These are phyloP conservation scores for Trichopria drosophilae DNA, from an alignment of 2,888 invertebrate species.

Conservation along the genomic window DNA sequence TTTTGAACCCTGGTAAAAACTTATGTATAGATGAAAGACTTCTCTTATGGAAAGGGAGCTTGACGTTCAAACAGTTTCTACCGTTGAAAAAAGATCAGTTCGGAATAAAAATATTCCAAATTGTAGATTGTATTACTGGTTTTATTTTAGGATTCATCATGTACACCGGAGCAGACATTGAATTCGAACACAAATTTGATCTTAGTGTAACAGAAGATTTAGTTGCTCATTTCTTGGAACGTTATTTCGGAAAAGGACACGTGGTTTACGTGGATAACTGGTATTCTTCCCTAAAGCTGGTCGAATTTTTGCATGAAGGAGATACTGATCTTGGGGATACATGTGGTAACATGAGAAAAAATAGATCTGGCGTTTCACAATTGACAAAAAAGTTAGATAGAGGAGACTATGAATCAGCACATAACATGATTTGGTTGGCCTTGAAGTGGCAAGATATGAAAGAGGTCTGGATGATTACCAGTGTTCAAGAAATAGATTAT, in stretches of 20 bases:
- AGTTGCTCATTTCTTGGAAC: constrained; percentile 7
- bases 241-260: constrained; percentile 7
- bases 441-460: constrained; percentile 24
- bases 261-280: constrained; percentile 22
- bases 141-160: constrained; percentile 12
- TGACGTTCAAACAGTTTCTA: constrained; percentile 22
- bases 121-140: constrained; percentile 6
- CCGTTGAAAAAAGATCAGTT: constrained; percentile 13
- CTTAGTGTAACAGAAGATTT: neutral
- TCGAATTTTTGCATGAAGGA: constrained; percentile 29
- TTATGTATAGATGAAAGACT: neutral
- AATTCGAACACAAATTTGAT: constrained; percentile 3
- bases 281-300: constrained; percentile 22
- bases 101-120: constrained; percentile 11
- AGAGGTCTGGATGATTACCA: constrained; percentile 24
- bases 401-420: constrained; percentile 27
- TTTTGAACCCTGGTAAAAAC: constrained; percentile 3
- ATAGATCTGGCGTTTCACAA: constrained; percentile 38
- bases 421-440: constrained; percentile 15
- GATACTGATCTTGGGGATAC: constrained; percentile 5
- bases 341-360: constrained; percentile 6
- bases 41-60: constrained; percentile 23
- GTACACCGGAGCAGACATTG: constrained; percentile 9
- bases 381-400: constrained; percentile 30
- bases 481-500: constrained; percentile 26